Conservation (phyloP, 37 sponge, comb jelly and placozoan genomes). For the Petrosia ficiformis region DNA sequence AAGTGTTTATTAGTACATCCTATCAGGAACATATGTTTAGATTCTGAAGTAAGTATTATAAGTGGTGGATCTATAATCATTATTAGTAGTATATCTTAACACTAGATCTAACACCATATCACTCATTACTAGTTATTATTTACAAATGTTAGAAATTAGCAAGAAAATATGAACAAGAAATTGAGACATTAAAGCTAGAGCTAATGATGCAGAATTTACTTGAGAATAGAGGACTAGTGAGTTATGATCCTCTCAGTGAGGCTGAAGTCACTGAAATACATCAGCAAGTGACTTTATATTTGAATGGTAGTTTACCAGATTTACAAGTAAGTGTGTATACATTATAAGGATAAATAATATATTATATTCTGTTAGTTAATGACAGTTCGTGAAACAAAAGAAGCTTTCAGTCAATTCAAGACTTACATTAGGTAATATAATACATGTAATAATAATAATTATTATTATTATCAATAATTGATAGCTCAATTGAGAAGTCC, state of each 20-base stretch:
- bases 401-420: constrained; percentile 76
- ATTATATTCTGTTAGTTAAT: constrained; percentile 33
- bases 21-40: constrained; percentile 67
- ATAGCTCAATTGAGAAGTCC: neutral
- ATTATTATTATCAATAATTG: neutral
- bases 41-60: no score
- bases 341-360: neutral
- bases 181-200: constrained; percentile 81
- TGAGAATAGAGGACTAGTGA: constrained; percentile 53
- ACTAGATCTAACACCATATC: no score
- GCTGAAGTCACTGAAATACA: constrained; percentile 69
- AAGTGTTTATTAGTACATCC: constrained; percentile 84
- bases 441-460: neutral
- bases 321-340: constrained; percentile 64
- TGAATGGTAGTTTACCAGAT: constrained; percentile 68
- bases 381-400: constrained; percentile 74
- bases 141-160: constrained; percentile 54
- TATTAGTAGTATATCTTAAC: neutral
- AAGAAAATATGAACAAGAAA: constrained; percentile 88
- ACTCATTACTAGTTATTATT: no score
- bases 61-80: constrained; percentile 39
- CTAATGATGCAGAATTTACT: constrained; percentile 83
- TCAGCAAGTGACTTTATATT: constrained; percentile 52
- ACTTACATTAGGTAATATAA: constrained; percentile 17
- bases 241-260: constrained; percentile 88